Evolutionary conservation across 2,797 vertebrate genomes (phyloP).

Genomic region (Amblyraja radiata): DNA sequence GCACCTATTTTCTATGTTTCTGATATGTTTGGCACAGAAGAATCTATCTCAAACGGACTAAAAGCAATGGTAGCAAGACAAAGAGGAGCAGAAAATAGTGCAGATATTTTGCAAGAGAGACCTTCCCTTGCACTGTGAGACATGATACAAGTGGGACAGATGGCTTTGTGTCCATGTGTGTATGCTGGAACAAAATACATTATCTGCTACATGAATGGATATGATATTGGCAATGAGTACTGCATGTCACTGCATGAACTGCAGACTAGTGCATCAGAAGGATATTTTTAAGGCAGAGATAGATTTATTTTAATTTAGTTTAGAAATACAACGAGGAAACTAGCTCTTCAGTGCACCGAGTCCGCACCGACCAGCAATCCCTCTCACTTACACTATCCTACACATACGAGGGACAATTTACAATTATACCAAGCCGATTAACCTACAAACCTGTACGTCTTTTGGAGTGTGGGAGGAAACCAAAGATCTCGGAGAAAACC

Average conservation of each 20-base stretch:
- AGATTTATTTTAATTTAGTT: too few species aligned
- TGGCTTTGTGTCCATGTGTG: not conserved
- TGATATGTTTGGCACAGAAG: not conserved
- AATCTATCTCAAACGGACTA: not conserved
- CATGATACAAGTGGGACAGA: not conserved
- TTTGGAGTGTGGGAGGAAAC: too few species aligned
- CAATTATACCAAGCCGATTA: too few species aligned
- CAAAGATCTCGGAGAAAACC: too few species aligned
- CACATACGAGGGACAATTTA: too few species aligned
- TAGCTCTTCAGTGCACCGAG: too few species aligned
- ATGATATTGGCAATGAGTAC: not conserved
- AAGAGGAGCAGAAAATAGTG: not conserved
- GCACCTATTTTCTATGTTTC: not conserved
- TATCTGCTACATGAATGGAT: not conserved
- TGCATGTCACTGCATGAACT: not conserved
- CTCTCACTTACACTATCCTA: too few species aligned
- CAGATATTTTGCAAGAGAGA: not conserved
- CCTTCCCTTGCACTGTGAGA: not conserved
- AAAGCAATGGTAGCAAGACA: not conserved
- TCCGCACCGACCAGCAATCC: too few species aligned
- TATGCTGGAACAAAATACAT: not conserved
- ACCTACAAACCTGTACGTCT: too few species aligned
- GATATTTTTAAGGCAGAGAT: too few species aligned
- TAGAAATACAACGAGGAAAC: too few species aligned
- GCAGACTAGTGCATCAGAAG: not conserved